Evolutionary conservation across 2,888 invertebrate species (phyloP).

Genomic region (Microplitis deprimator): DNA sequence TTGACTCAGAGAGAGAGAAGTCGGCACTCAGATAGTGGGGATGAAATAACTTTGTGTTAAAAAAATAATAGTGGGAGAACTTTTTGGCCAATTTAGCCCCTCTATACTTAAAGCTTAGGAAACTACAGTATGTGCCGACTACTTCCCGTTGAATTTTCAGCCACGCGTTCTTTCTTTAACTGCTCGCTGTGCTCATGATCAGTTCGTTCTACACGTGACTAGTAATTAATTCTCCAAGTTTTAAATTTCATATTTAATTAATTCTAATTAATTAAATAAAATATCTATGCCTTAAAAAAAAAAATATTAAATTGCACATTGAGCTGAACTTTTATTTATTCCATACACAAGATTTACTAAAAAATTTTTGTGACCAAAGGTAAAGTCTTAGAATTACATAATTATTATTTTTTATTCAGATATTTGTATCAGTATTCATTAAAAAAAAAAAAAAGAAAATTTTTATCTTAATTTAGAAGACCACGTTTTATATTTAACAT

Average conservation of each 20-base stretch:
- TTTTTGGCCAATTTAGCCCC: too few species aligned
- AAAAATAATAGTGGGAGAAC: neutral
- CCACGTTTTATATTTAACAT: neutral
- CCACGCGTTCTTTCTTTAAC: neutral
- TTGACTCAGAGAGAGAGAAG: too few species aligned
- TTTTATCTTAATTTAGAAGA: constrained; percentile 10
- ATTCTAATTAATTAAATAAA: too few species aligned
- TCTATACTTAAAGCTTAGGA: neutral
- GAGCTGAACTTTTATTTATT: neutral
- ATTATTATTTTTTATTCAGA: neutral
- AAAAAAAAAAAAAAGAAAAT: constrained; percentile 1
- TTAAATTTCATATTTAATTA: too few species aligned
- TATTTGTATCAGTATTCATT: neutral
- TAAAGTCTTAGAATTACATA: neutral
- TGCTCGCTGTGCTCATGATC: neutral
- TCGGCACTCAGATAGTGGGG: too few species aligned
- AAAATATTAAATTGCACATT: neutral
- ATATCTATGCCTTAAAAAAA: neutral
- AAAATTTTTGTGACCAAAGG: neutral
- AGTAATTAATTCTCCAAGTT: too few species aligned
- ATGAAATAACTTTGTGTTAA: too few species aligned
- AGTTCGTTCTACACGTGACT: neutral
- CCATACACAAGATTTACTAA: neutral
- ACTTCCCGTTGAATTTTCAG: neutral
- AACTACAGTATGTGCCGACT: neutral